phyloP scores from a whole-genome alignment of 2,797 vertebrate species.

The Remorina albescens region DNA sequence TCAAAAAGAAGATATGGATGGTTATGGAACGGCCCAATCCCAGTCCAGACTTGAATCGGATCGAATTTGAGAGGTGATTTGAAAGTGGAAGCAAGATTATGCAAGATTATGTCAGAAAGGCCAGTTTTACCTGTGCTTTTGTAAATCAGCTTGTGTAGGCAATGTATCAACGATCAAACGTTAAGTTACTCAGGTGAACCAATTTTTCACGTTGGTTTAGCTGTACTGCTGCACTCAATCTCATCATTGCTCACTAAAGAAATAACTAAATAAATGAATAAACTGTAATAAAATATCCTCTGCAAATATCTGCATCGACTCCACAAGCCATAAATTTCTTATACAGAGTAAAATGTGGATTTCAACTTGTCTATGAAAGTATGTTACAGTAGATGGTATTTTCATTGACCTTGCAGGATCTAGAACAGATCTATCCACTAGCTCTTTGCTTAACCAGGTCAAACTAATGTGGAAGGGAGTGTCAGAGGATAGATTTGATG shows the following conservation, averaged over 20 bases:
- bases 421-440: neutral
- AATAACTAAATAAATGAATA: slow-evolving; percentile 1
- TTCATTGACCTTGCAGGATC: slow-evolving; percentile 7
- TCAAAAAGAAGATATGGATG: neutral
- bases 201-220: neutral
- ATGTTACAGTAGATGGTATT: neutral
- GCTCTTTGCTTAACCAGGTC: slow-evolving; percentile 1
- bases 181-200: neutral
- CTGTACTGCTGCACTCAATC: neutral
- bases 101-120: too few species aligned
- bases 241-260: neutral
- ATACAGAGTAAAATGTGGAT: neutral
- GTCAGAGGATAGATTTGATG: slow-evolving; percentile 20
- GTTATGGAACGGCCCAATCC: neutral
- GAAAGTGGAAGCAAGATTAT: neutral
- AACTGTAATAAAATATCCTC: neutral
- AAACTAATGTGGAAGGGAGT: neutral
- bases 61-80: neutral
- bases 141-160: neutral
- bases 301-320: neutral
- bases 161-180: neutral
- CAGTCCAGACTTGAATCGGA: neutral
- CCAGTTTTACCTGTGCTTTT: neutral
- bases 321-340: neutral
- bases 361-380: neutral